Evolutionary conservation across 2,797 vertebrate species (phyloP).

Genomic region (Lutjanus argentimaculatus): DNA sequence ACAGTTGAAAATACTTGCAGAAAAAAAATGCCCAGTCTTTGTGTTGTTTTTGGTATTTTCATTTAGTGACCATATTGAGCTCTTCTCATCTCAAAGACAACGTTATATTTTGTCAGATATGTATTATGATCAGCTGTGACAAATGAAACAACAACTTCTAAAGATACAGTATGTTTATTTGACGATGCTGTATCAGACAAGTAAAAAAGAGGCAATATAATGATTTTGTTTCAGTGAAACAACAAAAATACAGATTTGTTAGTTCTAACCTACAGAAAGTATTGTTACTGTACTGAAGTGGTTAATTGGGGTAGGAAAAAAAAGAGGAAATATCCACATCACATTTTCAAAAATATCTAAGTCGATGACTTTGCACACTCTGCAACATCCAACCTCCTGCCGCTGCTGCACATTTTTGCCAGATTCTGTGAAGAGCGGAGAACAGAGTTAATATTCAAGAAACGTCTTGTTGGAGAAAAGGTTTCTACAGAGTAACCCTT

Average conservation of each 20-base stretch:
- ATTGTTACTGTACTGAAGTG: constrained; percentile 29
- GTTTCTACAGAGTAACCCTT: constrained; percentile 61
- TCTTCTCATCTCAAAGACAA: no score
- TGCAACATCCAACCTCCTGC: constrained; percentile 90
- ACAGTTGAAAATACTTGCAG: no score
- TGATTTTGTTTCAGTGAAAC: constrained; percentile 28
- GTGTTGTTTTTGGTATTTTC: no score
- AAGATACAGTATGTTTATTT: constrained; percentile 58
- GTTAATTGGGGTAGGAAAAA: constrained; percentile 15
- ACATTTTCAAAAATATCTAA: constrained; percentile 60
- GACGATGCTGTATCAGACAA: constrained; percentile 25
- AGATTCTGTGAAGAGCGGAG: constrained; percentile 88
- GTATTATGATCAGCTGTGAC: background rate
- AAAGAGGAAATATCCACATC: constrained; percentile 13
- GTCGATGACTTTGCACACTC: constrained; percentile 89
- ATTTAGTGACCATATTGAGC: no score
- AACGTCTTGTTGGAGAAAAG: background rate
- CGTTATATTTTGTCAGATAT: no score
- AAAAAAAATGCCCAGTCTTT: no score
- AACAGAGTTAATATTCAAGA: constrained; percentile 6
- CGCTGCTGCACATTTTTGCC: constrained; percentile 93
- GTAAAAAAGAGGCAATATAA: constrained; percentile 26
- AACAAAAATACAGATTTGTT: constrained; percentile 20
- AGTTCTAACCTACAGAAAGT: constrained; percentile 31
- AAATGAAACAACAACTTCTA: constrained; percentile 8